Percentiles rank a stretch among this genome's conserved stretches.
Evolutionary conservation across 2,113 vertebrate species (phyloP).

Genomic region (Paracanthobrama guichenoti): DNA sequence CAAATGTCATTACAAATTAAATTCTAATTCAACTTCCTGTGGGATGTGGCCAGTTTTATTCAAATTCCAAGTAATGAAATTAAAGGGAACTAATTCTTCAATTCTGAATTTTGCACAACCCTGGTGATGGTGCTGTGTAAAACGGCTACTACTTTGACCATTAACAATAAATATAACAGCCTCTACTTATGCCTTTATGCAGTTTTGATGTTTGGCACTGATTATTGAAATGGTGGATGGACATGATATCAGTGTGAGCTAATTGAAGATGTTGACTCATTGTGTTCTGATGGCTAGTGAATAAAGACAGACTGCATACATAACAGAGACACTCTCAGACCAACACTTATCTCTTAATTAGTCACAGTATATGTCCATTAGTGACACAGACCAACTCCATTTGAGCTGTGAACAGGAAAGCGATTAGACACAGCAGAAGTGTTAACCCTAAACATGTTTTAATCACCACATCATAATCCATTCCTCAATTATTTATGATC

Average conservation of each 20-base stretch:
- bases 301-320: neutral
- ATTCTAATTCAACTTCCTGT: neutral
- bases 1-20: neutral
- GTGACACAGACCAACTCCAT: neutral
- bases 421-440: neutral
- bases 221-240: conserved; percentile 20
- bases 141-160: neutral
- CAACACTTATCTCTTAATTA: conserved; percentile 47
- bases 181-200: neutral
- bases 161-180: neutral
- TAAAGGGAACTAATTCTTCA: neutral
- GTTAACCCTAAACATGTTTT: neutral
- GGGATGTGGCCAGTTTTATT: too few relatives aligned
- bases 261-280: conserved; percentile 32
- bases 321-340: neutral
- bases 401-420: neutral
- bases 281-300: conserved; percentile 36
- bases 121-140: neutral
- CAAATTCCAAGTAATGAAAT: too few relatives aligned
- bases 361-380: neutral
- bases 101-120: neutral
- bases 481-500: conserved; percentile 11
- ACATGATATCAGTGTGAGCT: conserved; percentile 7
- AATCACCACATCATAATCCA: neutral
- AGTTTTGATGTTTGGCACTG: neutral